Base-by-base conservation (phyloP, 2,888 invertebrate genomes). In the Subacronicta megacephala region DNA sequence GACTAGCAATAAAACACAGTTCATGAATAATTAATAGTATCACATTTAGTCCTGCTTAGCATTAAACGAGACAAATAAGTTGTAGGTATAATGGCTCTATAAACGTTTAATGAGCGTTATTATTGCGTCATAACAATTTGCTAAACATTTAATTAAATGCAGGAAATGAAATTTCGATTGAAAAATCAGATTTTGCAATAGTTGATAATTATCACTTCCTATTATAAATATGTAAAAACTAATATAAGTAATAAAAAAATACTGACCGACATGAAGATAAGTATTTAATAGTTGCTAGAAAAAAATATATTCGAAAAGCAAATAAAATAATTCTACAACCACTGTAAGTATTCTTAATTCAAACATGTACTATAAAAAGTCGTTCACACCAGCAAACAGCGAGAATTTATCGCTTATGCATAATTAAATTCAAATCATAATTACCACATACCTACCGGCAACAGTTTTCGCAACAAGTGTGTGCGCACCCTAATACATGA, bases 11-110 rank as follows among this genome's bases (percentile, higher is more conserved):
- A n/a, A 44, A 16, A 13, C 16, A 29, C 12, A 31, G 44, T 38
- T 52, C 47, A 65, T 65, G 65, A 71, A 65, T 65, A 47, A 63
- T 65, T 46, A 41, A 65, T 56, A 15, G 12, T 7, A 36, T 47
- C 40, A 43, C 36, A 26, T 70, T 41, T 50, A 54, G 36, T 71
- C 37, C 36, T 38, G 38, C 49, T 49, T 35, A 23, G 20, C 37
- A 37, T n/a, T 26, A 40, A 46, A 56, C 43, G 16, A 57, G 51
- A 52, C 29, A 45, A 62, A 52, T 65, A 47, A 70, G 47, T 49
- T 40, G 10, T 40, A 29, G 20, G 29, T 70, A 66, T 70, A 66
- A 66, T 71, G 36, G 15, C 65, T 66, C 51, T 47, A 71, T 66
- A 37, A 45, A 13, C 46, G 36, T 40, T 50, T 16, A 17, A 23